A percentile compares a stretch with the other conserved stretches of the same genome.
Evolutionary conservation across 2,797 vertebrate genomes (phyloP).

Genomic region (Salmo trutta): DNA sequence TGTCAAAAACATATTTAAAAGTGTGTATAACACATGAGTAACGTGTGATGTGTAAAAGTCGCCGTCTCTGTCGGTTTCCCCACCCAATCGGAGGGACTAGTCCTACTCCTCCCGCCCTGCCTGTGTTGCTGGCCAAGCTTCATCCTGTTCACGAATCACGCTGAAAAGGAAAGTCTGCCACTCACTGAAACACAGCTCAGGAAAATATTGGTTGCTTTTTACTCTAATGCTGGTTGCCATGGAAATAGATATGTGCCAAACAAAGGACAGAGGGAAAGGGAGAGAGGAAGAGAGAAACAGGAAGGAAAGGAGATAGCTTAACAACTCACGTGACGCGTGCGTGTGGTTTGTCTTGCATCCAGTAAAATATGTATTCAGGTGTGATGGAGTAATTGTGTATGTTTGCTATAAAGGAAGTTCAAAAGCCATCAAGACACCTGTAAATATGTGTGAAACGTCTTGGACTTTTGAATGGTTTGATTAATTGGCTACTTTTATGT

Average conservation of each 20-base stretch:
- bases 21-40: too few relatives aligned
- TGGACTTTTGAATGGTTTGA: constrained; percentile 3
- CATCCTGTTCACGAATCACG: constrained; percentile 10
- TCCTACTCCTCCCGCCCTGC: background rate
- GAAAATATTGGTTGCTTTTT: constrained; percentile 38
- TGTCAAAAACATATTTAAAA: background rate
- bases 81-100: constrained; percentile 4
- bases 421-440: background rate
- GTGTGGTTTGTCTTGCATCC: constrained; percentile 36
- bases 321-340: background rate
- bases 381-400: background rate
- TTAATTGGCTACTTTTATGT: background rate
- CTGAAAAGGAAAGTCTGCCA: constrained; percentile 39
- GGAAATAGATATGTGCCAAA: constrained; percentile 43
- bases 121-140: constrained; percentile 11
- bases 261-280: constrained; percentile 40
- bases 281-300: constrained; percentile 25
- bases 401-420: background rate
- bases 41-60: background rate
- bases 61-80: background rate
- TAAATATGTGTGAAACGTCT: constrained; percentile 2
- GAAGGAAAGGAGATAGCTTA: constrained; percentile 10
- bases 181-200: constrained; percentile 43
- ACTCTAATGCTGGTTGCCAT: constrained; percentile 54
- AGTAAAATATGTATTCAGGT: constrained; percentile 21